Evolutionary conservation across 2,797 vertebrate species (phyloP), one percentile per base, ranked within the genome.

Genomic region (Hoplostethus mediterraneus): DNA sequence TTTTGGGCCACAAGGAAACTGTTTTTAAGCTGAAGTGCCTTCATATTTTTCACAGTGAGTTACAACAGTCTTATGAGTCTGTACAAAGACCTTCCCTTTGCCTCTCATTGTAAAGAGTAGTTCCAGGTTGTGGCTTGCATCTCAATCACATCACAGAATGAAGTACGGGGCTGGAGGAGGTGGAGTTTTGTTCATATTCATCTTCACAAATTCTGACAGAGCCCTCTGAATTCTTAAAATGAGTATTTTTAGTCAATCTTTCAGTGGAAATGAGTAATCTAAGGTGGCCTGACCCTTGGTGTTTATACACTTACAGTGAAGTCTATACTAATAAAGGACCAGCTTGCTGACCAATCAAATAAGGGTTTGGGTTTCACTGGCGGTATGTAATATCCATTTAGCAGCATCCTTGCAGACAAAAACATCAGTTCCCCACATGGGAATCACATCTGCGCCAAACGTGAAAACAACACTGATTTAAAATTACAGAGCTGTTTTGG

Each of bases 281-380:
- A 0, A 28, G 75, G 60, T 31, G 80, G 85, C 73, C 60, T 70
- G 30, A 82, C 45, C 36, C 67, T 0, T 21, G 6, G 44, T 47
- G 62, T 58, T 63, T 65, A 13, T 31, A 54, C 13, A 49, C 17
- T 28, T 49, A 17, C 10, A n/a, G 47, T 38, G 5, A 30, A 13
- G 31, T 51, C n/a, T 14, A 51, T 17, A 12, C 38, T 6, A 44
- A 28, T 21, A 5, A 60, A 10, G 9, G 28, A 13, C 16, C 59
- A 36, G 55, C 57, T 25, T 47, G 9, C 12, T 58, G 45, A 74
- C 55, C 61, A 28, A 16, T n/a, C 4, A 31, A 33, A 48, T 14
- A 16, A 33, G 21, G 48, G 36, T 62, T 54, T 25, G 44, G 38
- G 4, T 25, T 30, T 36, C 36, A 59, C 5, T 21, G 38, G n/a